phyloP scores from a whole-genome alignment of 2,888 invertebrate species.

The Sipunculus nudus region DNA sequence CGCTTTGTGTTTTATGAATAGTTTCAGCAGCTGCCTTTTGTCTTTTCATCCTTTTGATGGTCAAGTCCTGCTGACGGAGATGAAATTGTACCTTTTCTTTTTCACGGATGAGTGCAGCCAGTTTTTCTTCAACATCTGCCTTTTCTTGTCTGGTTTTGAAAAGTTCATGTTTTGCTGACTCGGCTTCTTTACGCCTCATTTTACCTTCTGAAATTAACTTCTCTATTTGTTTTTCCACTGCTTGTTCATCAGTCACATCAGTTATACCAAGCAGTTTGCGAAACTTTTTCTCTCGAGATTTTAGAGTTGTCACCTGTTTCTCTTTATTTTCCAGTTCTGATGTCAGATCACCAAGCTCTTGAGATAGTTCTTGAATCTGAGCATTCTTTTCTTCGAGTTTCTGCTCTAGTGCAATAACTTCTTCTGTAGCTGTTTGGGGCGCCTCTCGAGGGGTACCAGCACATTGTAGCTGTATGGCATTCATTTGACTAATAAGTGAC shows the following conservation, averaged over 20 bases:
- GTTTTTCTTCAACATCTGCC: slow-evolving; percentile 7
- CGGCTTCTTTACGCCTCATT: no score
- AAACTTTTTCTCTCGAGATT: slow-evolving; percentile 21
- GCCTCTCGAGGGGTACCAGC: slow-evolving; percentile 12
- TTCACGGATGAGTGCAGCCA: slow-evolving; percentile 26
- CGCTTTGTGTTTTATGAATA: slow-evolving; percentile 11
- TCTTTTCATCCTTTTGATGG: slow-evolving; percentile 36
- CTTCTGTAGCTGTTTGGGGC: no score
- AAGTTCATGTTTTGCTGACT: slow-evolving; percentile 22
- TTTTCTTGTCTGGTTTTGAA: neutral
- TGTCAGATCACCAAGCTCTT: slow-evolving; percentile 14
- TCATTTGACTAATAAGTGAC: slow-evolving; percentile 31
- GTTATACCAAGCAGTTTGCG: slow-evolving; percentile 23
- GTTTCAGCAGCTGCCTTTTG: slow-evolving; percentile 9
- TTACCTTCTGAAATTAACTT: slow-evolving; percentile 20
- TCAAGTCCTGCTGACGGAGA: slow-evolving; percentile 35
- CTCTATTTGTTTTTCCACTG: slow-evolving; percentile 19
- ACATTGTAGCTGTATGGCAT: slow-evolving; percentile 23
- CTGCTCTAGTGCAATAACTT: slow-evolving; percentile 19
- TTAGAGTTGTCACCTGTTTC: slow-evolving; percentile 20
- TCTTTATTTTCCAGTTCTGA: slow-evolving; percentile 12
- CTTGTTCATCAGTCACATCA: slow-evolving; percentile 18
- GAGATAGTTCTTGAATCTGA: slow-evolving; percentile 18
- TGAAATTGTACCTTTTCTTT: slow-evolving; percentile 39
- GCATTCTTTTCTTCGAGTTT: slow-evolving; percentile 20